These are phyloP conservation scores for Lycia hirtaria DNA, from an alignment of 2,888 invertebrate genomes.

Conservation along the genomic window DNA sequence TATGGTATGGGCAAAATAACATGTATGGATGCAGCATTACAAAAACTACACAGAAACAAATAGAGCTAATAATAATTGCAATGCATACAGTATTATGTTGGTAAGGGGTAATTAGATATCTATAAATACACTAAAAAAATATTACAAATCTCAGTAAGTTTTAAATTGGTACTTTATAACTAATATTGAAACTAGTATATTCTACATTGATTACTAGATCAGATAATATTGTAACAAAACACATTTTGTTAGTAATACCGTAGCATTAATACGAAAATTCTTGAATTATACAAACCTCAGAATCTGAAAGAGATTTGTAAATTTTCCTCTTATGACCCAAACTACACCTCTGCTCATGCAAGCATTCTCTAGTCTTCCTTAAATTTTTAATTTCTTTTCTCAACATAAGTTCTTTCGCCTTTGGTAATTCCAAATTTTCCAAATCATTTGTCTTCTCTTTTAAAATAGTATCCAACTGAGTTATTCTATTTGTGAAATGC, in stretches of 20 bases:
- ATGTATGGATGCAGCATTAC: too few species aligned
- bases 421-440: slow-evolving; percentile 84
- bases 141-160: too few species aligned
- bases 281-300: slow-evolving; percentile 81
- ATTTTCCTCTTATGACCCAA: slow-evolving; percentile 91
- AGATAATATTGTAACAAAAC: not conserved
- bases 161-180: too few species aligned
- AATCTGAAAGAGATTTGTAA: slow-evolving; percentile 89
- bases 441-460: slow-evolving; percentile 89
- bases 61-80: too few species aligned
- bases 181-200: too few species aligned
- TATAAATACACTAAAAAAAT: too few species aligned
- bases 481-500: slow-evolving; percentile 88
- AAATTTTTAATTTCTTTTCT: slow-evolving; percentile 93
- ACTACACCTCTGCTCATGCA: slow-evolving; percentile 90
- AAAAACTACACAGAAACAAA: too few species aligned
- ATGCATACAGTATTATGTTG: too few species aligned
- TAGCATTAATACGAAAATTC: not conserved
- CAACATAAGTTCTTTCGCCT: slow-evolving; percentile 87
- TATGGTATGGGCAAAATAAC: too few species aligned
- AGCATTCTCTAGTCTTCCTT: slow-evolving; percentile 90
- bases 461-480: slow-evolving; percentile 88
- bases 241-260: not conserved
- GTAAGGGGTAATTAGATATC: too few species aligned
- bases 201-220: too few species aligned